Conservation (phyloP, 2,797 vertebrate genomes). For the Sebastes matsubarae region DNA sequence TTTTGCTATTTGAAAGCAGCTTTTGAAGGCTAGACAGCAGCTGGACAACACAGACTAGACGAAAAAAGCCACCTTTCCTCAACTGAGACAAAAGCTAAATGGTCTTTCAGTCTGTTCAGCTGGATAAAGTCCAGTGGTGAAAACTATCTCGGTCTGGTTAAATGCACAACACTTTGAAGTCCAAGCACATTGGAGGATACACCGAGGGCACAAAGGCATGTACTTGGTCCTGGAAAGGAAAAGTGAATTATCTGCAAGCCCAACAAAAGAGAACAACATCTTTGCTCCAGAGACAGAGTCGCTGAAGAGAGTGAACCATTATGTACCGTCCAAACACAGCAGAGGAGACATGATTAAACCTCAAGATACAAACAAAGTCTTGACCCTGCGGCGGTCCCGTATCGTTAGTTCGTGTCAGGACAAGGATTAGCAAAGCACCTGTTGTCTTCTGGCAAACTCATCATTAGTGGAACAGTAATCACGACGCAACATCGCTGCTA, state of each 20-base stretch:
- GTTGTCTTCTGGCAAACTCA: not conserved
- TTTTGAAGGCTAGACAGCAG: not conserved
- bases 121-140: conserved; percentile 37
- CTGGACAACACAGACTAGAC: not conserved
- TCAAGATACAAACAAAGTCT: conserved; percentile 7
- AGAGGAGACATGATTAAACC: conserved; percentile 3
- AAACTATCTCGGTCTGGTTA: conserved; percentile 22
- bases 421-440: conserved; percentile 39
- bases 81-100: conserved; percentile 47
- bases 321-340: conserved; percentile 23
- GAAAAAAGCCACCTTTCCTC: conserved; percentile 24
- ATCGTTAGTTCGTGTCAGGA: conserved; percentile 1
- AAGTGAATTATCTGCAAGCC: conserved; percentile 14
- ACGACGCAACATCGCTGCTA: not conserved
- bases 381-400: not conserved
- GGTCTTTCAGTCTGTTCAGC: conserved; percentile 50
- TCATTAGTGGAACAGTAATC: conserved; percentile 15
- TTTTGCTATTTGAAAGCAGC: not conserved
- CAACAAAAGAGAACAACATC: conserved; percentile 22
- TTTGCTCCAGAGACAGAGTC: conserved; percentile 32
- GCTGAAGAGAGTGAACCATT: conserved; percentile 2
- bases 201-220: not conserved
- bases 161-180: conserved; percentile 29
- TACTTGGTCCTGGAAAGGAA: not conserved
- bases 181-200: not conserved